Percentiles rank a stretch among this genome's conserved stretches.
These are phyloP conservation scores for Lacerta viridis DNA, from an alignment of 2,797 vertebrate species.

Conservation along the genomic window DNA sequence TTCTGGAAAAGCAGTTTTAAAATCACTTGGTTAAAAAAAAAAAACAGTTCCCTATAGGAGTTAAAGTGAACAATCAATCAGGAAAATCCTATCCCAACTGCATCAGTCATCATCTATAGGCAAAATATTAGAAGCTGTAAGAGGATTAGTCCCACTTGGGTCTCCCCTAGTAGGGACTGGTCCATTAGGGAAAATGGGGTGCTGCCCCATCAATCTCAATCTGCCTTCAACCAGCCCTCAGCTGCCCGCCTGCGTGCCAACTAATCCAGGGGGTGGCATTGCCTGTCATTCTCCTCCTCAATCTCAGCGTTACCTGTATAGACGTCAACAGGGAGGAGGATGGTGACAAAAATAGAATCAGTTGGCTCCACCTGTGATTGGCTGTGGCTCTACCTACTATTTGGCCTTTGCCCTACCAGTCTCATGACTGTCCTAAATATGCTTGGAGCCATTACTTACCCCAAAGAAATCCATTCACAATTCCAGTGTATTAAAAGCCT, in stretches of 20 bases:
- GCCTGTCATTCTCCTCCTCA: no score
- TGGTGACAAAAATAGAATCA: no score
- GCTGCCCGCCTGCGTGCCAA: no score
- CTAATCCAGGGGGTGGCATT: no score
- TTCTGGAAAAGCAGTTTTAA: conserved; percentile 59
- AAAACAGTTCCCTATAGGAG: not conserved
- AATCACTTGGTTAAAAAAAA: conserved; percentile 28
- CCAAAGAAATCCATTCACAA: not conserved
- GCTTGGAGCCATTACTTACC: not conserved
- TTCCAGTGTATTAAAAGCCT: not conserved
- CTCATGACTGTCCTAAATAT: not conserved
- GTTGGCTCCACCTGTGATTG: not conserved
- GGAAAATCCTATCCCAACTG: conserved; percentile 43
- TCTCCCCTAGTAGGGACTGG: not conserved
- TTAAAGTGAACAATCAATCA: conserved; percentile 30
- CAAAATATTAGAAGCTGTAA: conserved; percentile 24
- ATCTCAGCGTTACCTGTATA: no score
- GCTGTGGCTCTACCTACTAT: no score
- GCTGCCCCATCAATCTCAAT: no score
- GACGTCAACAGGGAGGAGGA: no score
- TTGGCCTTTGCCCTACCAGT: no score
- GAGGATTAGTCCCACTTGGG: not conserved
- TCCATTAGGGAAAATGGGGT: no score
- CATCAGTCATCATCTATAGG: conserved; percentile 21
- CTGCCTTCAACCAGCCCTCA: no score